Percentiles rank a stretch among this genome's conserved stretches.
Evolutionary conservation across 2,113 vertebrate genomes (phyloP).

Genomic region (Antennarius striatus): DNA sequence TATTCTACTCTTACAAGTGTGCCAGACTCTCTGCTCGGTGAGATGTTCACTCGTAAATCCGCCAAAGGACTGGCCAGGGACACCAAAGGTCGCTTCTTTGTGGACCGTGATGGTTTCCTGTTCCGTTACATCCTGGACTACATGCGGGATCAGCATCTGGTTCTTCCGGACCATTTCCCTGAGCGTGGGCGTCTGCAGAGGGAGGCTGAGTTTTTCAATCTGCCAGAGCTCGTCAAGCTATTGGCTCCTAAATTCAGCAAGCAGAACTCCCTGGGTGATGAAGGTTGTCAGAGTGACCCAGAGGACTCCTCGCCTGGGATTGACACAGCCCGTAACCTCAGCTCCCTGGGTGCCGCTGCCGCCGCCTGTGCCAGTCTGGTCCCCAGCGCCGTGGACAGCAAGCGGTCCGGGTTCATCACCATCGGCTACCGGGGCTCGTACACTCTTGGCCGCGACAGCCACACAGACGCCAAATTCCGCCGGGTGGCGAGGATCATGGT

Average conservation of each 20-base stretch:
- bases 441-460: constrained; percentile 91
- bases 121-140: constrained; percentile 96
- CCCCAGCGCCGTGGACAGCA: constrained; percentile 67
- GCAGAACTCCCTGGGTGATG: constrained; percentile 88
- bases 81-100: constrained; percentile 92
- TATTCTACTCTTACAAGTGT: constrained; percentile 89
- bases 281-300: constrained; percentile 86
- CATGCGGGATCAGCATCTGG: constrained; percentile 90
- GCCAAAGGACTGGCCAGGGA: constrained; percentile 85
- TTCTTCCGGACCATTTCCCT: constrained; percentile 93
- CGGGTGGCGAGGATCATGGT: constrained; percentile 94
- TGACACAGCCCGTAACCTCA: constrained; percentile 73
- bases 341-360: constrained; percentile 58
- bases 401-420: constrained; percentile 90
- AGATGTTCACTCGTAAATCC: constrained; percentile 90
- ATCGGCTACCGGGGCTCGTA: constrained; percentile 92
- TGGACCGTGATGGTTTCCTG: constrained; percentile 92
- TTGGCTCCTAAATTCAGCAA: constrained; percentile 87
- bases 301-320: constrained; percentile 85
- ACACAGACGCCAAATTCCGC: constrained; percentile 92
- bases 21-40: constrained; percentile 88
- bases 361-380: constrained; percentile 59
- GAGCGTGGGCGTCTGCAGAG: constrained; percentile 88
- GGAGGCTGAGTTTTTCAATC: constrained; percentile 91
- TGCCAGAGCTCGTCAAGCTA: constrained; percentile 88